Evolutionary conservation across 2,797 vertebrate genomes (phyloP).

Genomic region (Coranthus polyacanthus): DNA sequence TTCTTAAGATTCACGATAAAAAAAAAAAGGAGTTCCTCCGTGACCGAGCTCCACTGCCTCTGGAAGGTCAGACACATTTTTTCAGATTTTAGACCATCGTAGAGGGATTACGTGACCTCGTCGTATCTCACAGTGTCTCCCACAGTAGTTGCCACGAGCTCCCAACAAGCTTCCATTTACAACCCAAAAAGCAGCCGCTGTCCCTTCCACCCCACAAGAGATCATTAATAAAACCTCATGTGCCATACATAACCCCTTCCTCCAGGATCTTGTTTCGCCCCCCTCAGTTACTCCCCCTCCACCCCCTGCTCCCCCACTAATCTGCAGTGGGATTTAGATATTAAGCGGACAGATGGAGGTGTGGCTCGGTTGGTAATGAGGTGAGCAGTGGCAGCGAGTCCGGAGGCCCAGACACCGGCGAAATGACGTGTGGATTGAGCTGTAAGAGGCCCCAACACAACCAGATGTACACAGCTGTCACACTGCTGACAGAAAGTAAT

Average conservation of each 20-base stretch:
- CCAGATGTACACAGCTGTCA: constrained; percentile 94
- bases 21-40: not conserved
- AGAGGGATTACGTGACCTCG: not conserved
- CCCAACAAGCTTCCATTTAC: constrained; percentile 22
- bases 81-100: not conserved
- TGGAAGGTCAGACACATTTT: constrained; percentile 7
- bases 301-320: constrained; percentile 41
- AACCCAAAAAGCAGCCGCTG: constrained; percentile 29
- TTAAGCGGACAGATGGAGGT: constrained; percentile 75
- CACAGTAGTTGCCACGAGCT: constrained; percentile 44
- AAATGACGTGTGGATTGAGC: constrained; percentile 86
- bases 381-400: constrained; percentile 73
- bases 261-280: constrained; percentile 57
- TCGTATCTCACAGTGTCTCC: not conserved
- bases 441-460: constrained; percentile 70
- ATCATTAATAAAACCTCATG: constrained; percentile 66
- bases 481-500: constrained; percentile 83
- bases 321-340: constrained; percentile 76
- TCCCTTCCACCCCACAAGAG: constrained; percentile 26
- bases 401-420: constrained; percentile 72
- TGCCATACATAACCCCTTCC: constrained; percentile 50
- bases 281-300: not conserved
- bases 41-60: too few relatives aligned
- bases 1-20: not conserved
- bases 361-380: constrained; percentile 76